Base-by-base conservation (phyloP, 1,140 invertebrate genomes). In the Ctenoplectra terminalis region DNA sequence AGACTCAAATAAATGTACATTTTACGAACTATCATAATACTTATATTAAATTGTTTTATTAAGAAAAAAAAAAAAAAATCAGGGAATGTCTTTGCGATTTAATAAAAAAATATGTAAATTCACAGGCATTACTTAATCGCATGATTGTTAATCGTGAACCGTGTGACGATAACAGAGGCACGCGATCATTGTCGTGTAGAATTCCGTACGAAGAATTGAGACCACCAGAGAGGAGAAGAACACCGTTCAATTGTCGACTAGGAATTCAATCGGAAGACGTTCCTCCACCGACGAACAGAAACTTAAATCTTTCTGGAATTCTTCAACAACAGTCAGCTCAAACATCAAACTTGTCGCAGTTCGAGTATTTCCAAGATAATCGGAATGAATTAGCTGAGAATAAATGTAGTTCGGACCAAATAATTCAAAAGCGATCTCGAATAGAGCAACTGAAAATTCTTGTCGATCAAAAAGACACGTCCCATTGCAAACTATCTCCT, bases 121-220 rank as follows among this genome's bases (percentile, higher is more conserved):
- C 29, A 9, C 23, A 69, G 66, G 46, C 20, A 5, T 11, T 9
- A 26, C 17, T 13, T 7, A 70, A 34, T 34, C 67, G 23, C 9
- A n/a, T 9, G 29, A 5, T 0, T 0, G 2, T 52, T 1, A 23
- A 13, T 50, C 6, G 11, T 9, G 17, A 15, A 52, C 13, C 13
- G 6, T 15, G 4, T 9, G 0, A 37, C 5, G 3, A 2, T n/a
- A 13, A 54, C 0, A n/a, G 13, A 17, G 7, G 7, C 15, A 0
- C 3, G 3, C 23, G 8, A 17, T 17, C 31, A 26, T 9, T 20
- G 17, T 8, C 50, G 15, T 54, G 0, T 54, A 58, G 29, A 37
- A 34, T 70, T 20, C 81, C 64, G 4, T 82, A 70, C 29, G 66
- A 82, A 1, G 81, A 82, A 64, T 1, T 88, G 69, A 60, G 82